Conservation (phyloP, 1,140 invertebrate species). For the Bombus soroeensis region DNA sequence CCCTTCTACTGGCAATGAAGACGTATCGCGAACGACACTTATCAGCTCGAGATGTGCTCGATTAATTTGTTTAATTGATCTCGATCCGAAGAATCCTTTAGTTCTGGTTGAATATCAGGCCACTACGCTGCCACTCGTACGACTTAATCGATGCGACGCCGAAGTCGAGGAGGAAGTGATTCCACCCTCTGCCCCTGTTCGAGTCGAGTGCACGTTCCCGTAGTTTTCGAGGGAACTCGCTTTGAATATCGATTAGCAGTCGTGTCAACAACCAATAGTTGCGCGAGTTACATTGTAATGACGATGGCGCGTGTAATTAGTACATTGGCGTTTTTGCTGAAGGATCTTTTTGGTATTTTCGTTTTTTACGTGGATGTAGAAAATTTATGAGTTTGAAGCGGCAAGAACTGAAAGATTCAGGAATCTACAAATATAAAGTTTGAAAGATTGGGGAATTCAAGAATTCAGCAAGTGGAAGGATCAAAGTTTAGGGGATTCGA, state of each 20-base stretch:
- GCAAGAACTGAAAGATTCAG: too few species aligned
- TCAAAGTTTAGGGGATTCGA: too few species aligned
- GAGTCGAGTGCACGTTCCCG: not conserved
- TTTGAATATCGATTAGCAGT: constrained; percentile 18
- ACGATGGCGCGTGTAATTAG: not conserved
- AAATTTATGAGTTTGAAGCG: too few species aligned
- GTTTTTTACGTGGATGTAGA: too few species aligned
- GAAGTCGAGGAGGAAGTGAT: constrained; percentile 13
- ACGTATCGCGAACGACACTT: constrained; percentile 60
- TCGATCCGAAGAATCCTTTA: constrained; percentile 15
- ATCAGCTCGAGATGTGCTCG: constrained; percentile 45
- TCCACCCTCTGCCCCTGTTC: not conserved
- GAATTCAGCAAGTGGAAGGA: too few species aligned
- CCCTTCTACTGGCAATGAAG: constrained; percentile 35
- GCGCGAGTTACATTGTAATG: not conserved
- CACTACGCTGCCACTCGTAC: not conserved
- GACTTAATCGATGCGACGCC: constrained; percentile 9
- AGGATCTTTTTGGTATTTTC: too few species aligned
- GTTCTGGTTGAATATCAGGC: constrained; percentile 1
- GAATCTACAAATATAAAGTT: too few species aligned
- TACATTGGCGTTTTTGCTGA: too few species aligned
- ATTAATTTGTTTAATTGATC: constrained; percentile 63
- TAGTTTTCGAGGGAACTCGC: not conserved
- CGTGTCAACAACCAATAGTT: not conserved
- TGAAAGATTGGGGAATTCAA: too few species aligned